These are phyloP conservation scores for Archips xylosteana DNA, from an alignment of 2,888 invertebrate genomes.

Conservation along the genomic window DNA sequence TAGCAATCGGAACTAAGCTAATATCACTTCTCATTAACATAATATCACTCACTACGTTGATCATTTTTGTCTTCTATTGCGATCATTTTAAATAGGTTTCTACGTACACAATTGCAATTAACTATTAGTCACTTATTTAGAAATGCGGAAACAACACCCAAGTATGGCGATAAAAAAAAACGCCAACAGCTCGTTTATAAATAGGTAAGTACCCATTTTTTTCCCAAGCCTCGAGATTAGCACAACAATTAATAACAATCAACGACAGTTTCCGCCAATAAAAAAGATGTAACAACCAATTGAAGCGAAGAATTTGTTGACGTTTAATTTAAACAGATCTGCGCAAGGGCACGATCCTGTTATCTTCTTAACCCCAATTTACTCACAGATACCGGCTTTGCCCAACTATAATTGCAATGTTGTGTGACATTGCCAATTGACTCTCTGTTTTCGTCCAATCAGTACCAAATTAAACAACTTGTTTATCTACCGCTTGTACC, in stretches of 20 bases:
- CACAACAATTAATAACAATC: slow-evolving; percentile 3
- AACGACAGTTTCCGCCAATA: not conserved
- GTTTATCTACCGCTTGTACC: too few relatives aligned
- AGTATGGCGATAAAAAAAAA: not conserved
- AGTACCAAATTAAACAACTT: not conserved
- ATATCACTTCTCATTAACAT: not conserved
- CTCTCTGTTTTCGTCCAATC: not conserved
- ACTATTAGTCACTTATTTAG: not conserved
- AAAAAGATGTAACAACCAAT: not conserved
- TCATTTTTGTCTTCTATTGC: not conserved
- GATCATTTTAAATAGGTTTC: not conserved
- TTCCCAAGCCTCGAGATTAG: not conserved
- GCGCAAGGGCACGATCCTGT: not conserved
- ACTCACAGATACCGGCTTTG: not conserved
- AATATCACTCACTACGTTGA: not conserved
- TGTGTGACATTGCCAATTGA: not conserved
- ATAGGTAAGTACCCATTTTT: not conserved
- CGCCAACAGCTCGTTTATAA: not conserved
- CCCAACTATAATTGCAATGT: not conserved
- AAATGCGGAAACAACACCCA: slow-evolving; percentile 2
- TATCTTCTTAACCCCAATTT: not conserved
- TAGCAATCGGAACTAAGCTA: not conserved
- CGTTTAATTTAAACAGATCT: not conserved
- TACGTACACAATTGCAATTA: not conserved
- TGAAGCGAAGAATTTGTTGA: not conserved